phyloP scores from a whole-genome alignment of 2,113 vertebrate species.

The Coryphaenoides rupestris region DNA sequence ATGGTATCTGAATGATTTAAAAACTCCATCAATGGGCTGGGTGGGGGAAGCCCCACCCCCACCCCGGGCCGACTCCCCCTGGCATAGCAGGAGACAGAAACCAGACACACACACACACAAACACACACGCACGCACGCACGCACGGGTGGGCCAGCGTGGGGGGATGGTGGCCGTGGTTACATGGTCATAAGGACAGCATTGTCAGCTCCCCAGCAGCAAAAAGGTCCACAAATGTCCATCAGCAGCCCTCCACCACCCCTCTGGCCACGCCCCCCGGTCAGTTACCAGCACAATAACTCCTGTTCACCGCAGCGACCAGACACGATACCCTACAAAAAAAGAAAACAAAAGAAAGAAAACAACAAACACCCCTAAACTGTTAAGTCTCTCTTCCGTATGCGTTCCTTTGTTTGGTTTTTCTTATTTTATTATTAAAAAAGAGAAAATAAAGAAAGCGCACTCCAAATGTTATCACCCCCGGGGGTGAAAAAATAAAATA shows the following conservation, averaged over 20 bases:
- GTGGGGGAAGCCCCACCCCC: background rate
- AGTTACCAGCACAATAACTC: background rate
- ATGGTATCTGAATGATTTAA: conserved; percentile 29
- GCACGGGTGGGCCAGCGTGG: background rate
- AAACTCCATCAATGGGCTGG: conserved; percentile 46
- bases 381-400: conserved; percentile 9
- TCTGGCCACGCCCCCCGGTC: background rate
- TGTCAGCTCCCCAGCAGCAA: conserved; percentile 50
- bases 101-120: no score
- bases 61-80: background rate
- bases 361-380: background rate
- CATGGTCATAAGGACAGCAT: conserved; percentile 20
- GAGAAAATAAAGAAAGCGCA: conserved; percentile 17
- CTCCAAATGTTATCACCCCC: conserved; percentile 51
- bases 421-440: conserved; percentile 50
- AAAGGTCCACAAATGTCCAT: conserved; percentile 47
- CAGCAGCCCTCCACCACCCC: background rate
- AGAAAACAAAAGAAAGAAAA: background rate
- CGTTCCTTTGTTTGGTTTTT: conserved; percentile 55
- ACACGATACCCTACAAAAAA: conserved; percentile 10
- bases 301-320: conserved; percentile 2
- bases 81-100: conserved; percentile 34
- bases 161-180: background rate
- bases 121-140: no score
- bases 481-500: conserved; percentile 20